A percentile compares a stretch with the other conserved stretches of the same genome.
Evolutionary conservation across 2,888 invertebrate genomes (phyloP).

Genomic region (Tortricodes alternella): DNA sequence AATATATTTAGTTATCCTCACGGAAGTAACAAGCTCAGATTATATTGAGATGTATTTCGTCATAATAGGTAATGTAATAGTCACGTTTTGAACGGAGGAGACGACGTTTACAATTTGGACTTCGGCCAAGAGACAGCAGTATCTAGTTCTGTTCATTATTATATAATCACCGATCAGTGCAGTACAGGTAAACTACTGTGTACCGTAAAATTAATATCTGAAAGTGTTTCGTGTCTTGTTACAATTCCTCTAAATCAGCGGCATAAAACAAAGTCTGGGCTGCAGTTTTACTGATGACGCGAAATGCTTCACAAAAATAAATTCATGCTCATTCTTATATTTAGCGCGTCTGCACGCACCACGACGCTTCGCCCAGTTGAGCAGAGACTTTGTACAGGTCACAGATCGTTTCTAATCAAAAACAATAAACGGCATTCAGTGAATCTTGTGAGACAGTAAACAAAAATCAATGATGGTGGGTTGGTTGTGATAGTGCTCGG

Average conservation of each 20-base stretch:
- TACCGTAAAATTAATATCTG: no score
- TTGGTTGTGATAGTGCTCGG: conserved; percentile 51
- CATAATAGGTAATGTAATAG: conserved; percentile 41
- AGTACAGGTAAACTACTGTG: conserved; percentile 33
- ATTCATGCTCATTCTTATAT: conserved; percentile 80
- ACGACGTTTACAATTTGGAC: conserved; percentile 45
- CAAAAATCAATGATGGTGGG: conserved; percentile 55
- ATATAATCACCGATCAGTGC: conserved; percentile 34
- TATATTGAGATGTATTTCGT: no score
- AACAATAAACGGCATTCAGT: conserved; percentile 50
- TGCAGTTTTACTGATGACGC: conserved; percentile 70
- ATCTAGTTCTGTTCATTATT: conserved; percentile 18
- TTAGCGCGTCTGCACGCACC: conserved; percentile 76
- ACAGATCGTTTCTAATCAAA: conserved; percentile 60
- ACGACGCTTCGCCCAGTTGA: conserved; percentile 73
- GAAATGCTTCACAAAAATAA: conserved; percentile 78
- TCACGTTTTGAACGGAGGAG: conserved; percentile 46
- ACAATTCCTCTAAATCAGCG: conserved; percentile 38
- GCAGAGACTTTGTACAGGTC: conserved; percentile 76
- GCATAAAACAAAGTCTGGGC: conserved; percentile 33
- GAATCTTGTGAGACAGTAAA: conserved; percentile 54
- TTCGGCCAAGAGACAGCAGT: conserved; percentile 44
- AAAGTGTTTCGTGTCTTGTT: conserved; percentile 23
- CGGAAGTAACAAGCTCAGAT: background rate
- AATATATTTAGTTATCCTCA: no score